phyloP scores from a whole-genome alignment of 2,113 vertebrate genomes.

The Gymnogyps californianus region DNA sequence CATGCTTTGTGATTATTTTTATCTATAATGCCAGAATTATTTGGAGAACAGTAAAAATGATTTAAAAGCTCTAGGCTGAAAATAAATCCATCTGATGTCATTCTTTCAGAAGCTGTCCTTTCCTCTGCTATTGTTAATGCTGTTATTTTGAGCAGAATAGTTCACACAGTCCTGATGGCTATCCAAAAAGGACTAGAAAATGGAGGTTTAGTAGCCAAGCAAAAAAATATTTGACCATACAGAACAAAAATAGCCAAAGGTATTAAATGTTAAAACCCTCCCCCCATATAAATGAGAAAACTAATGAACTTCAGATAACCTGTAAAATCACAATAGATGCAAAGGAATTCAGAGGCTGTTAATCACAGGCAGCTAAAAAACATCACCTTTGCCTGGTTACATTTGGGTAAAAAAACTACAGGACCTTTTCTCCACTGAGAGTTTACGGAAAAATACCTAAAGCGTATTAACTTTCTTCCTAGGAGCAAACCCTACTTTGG shows the following conservation, averaged over 20 bases:
- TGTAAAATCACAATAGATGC: neutral
- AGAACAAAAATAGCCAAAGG: neutral
- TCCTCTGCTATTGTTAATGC: neutral
- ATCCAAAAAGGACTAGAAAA: neutral
- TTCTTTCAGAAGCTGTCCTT: neutral
- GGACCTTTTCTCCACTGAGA: neutral
- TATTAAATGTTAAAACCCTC: neutral
- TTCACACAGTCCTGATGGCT: neutral
- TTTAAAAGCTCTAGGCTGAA: neutral
- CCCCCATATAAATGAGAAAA: neutral
- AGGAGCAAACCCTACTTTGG: neutral
- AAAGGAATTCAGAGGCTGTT: neutral
- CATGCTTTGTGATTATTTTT: neutral
- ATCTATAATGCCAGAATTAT: neutral
- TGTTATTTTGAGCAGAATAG: neutral
- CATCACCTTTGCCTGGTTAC: neutral
- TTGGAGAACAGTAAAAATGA: neutral
- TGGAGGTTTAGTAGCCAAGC: neutral
- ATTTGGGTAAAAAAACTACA: neutral
- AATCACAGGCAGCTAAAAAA: neutral
- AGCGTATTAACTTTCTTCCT: neutral
- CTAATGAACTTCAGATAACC: neutral
- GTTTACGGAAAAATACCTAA: neutral
- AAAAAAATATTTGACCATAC: neutral
- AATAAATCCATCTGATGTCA: neutral